Base-by-base conservation (phyloP, 1,140 invertebrate species). In the Drosophila watanabei region DNA sequence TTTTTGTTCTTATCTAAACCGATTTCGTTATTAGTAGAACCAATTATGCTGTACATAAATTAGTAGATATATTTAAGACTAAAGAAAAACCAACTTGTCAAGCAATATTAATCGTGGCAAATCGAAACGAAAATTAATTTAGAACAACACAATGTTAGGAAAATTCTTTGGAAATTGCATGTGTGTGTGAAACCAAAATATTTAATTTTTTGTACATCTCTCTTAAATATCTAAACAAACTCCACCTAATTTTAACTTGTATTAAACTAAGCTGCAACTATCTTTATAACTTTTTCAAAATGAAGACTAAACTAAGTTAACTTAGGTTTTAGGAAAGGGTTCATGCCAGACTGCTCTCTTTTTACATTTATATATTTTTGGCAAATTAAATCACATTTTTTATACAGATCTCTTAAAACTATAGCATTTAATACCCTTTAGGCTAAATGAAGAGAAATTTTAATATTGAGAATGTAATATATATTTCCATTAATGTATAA, bases 91-190 rank as follows among this genome's bases (percentile, higher is more conserved):
- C 43, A 83, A 65, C 30, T 51, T 51, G 49, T 43, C 48, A 48
- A 54, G 49, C 57, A 49, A 18, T 20, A 56, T 51, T 68, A 63
- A 54, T 80, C 48, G 24, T 28, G 30, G 33, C n/a, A 75, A 78
- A 56, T 48, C 33, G 16, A 56, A 82, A 79, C 69, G 46, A 66
- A 48, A 87, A 81, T 52, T 71, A 66, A 60, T 66, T 69, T 66
- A 24, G 28, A 84, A 83, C 82, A 86, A 82, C 46, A 86, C 78
- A 20, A 70, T 54, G 54, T 80, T 77, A 77, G 49, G 49, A 51
- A 30, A 58, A 13, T 28, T 48, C 41, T 68, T 43, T 66, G 46
- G 35, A 54, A 60, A 35, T 76, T 79, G 51, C 60, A 54, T n/a
- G 30, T 41, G 30, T 37, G 35, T 37, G 45, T 64, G 57, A 48